A percentile compares a stretch with the other conserved stretches of the same genome.
Conservation (phyloP, 2,113 vertebrate species). For the Anguilla rostrata region DNA sequence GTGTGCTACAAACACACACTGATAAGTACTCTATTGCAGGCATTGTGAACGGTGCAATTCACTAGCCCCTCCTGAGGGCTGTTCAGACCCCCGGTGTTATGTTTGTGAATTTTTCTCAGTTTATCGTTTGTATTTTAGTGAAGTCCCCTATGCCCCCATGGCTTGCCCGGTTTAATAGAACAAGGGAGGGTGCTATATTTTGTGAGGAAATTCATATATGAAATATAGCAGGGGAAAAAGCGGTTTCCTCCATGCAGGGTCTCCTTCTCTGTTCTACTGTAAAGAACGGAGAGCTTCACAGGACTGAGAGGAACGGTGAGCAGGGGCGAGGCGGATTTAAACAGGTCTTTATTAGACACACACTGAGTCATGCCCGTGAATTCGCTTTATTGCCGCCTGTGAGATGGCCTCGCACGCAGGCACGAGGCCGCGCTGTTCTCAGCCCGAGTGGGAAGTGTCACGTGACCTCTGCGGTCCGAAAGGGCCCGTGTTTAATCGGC, state of each 20-base stretch:
- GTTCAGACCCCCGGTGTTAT: no score
- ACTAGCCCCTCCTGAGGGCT: no score
- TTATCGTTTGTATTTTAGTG: no score
- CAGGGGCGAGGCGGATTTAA: conserved; percentile 6
- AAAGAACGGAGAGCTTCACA: neutral
- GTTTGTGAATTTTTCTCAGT: no score
- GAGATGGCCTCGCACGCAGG: conserved; percentile 21
- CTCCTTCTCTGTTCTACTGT: neutral
- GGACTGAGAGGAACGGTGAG: neutral
- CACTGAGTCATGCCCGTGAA: conserved; percentile 30
- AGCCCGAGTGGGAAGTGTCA: neutral
- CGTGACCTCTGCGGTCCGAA: neutral
- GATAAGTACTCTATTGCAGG: no score
- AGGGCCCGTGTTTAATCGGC: neutral
- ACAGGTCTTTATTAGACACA: conserved; percentile 34
- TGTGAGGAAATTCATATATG: no score
- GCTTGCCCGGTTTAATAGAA: no score
- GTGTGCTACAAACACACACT: no score
- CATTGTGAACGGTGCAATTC: no score
- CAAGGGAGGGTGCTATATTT: no score
- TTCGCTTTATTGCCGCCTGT: conserved; percentile 35
- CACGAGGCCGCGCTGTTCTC: conserved; percentile 12
- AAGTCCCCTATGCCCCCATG: no score
- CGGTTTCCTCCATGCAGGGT: neutral
- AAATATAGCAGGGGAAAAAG: no score